These are phyloP conservation scores for Tigriopus californicus DNA, from an alignment of 2,888 invertebrate species.

Conservation along the genomic window DNA sequence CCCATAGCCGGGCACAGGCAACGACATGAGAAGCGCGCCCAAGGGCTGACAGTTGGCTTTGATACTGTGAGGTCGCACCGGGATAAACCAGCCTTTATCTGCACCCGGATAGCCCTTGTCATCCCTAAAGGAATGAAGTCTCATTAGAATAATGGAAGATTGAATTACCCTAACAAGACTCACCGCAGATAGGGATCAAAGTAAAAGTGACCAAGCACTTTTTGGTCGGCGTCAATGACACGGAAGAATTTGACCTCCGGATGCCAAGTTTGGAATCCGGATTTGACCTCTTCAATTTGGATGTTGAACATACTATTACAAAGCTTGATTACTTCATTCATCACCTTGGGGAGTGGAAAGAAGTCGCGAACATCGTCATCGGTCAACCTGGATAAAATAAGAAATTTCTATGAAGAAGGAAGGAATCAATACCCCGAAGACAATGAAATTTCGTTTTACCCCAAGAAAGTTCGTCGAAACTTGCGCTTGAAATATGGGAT, in stretches of 20 bases:
- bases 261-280: conserved; percentile 55
- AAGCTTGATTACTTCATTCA: conserved; percentile 55
- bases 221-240: conserved; percentile 46
- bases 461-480: conserved; percentile 43
- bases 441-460: conserved; percentile 25
- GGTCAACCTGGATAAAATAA: conserved; percentile 34
- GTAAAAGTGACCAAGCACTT: conserved; percentile 42
- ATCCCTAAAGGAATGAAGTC: conserved; percentile 1
- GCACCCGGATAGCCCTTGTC: conserved; percentile 10
- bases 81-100: conserved; percentile 12
- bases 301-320: conserved; percentile 58
- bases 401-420: conserved; percentile 12
- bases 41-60: conserved; percentile 46
- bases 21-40: conserved; percentile 64
- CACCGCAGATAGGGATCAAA: conserved; percentile 20
- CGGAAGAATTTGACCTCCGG: conserved; percentile 64
- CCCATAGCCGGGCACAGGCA: conserved; percentile 42
- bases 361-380: conserved; percentile 53
- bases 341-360: conserved; percentile 60
- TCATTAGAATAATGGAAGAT: no score
- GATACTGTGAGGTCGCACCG: conserved; percentile 42
- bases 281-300: conserved; percentile 40
- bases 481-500: conserved; percentile 68
- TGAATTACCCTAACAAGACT: no score
- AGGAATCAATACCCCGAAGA: not conserved